Evolutionary conservation across 2,113 vertebrate genomes (phyloP), one percentile per base, ranked within the genome.

Genomic region (Festucalex cinctus): DNA sequence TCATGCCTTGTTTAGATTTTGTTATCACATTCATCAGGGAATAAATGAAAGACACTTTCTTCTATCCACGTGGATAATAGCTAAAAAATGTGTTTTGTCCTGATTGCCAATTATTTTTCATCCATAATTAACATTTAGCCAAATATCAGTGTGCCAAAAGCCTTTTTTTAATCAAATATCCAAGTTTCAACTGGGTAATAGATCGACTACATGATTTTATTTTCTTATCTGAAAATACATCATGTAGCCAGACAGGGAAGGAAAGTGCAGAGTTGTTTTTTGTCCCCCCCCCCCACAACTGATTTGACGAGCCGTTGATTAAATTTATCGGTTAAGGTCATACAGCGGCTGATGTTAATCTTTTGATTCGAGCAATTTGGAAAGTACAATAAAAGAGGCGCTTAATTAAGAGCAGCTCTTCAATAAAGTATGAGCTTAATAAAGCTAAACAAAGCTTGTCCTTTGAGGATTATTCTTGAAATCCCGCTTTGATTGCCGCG

Each of bases 341-440:
- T 37, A 20, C 56, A 43, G 67, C 5, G 6, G 35, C 64, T 32
- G 36, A 66, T 66, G 43, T 81, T 80, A 81, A 85, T 82, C 81
- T 70, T 43, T 62, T 66, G 58, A 60, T 77, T 82, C 57, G 68
- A 84, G 69, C 73, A 51, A 12, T 82, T 74, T 75, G 63, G 75
- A 80, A 74, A 81, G 79, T 69, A 84, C 85, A 81, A 74, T 86
- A 80, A 85, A 77, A 75, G 71, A 54, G 20, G 44, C 60, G 72
- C 66, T 65, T 87, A 83, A 85, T 88, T 78, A 84, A 22, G 61
- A 81, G 66, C 80, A 81, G 67, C 74, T 79, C 83, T 87, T 86
- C 75, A 88, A 83, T 84, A 82, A 86, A 80, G 80, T 69, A 88
- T 80, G 74, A 88, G 79, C 78, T 85, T 77, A n/a, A 82, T 73